Percentiles rank a stretch among this genome's conserved stretches.
Evolutionary conservation across 2,113 vertebrate genomes (phyloP).

Genomic region (Gobio gobio): DNA sequence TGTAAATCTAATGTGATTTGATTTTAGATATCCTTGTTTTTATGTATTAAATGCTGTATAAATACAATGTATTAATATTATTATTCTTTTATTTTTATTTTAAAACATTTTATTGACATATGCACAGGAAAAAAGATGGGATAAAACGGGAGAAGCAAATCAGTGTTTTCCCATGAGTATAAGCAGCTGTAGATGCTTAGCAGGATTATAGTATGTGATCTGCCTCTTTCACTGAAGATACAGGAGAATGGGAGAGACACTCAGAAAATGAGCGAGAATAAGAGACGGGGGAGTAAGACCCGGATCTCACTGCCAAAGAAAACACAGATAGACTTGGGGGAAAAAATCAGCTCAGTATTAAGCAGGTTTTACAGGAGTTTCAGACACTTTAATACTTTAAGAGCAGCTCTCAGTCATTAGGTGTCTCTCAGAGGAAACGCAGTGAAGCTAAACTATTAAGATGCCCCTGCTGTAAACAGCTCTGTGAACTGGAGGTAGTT

Average conservation of each 20-base stretch:
- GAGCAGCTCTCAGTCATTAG: not conserved
- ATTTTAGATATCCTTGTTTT: no score
- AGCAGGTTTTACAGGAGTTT: conserved; percentile 20
- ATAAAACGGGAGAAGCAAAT: not conserved
- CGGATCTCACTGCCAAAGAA: not conserved
- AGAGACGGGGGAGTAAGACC: not conserved
- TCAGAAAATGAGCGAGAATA: conserved; percentile 4
- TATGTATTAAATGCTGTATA: no score
- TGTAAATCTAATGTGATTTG: no score
- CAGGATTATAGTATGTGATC: not conserved
- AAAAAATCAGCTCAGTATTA: not conserved
- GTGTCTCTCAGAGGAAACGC: conserved; percentile 1
- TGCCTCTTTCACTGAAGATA: conserved; percentile 13
- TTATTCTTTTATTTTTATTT: not conserved
- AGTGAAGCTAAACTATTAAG: not conserved
- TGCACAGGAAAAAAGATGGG: not conserved
- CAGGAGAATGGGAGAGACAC: not conserved
- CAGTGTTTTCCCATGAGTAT: not conserved
- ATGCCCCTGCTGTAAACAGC: not conserved
- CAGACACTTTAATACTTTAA: not conserved
- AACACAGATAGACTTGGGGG: conserved; percentile 19
- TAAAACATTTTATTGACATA: not conserved
- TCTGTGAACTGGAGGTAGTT: not conserved
- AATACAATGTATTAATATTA: not conserved
- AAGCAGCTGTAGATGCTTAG: conserved; percentile 12